Conservation (phyloP, 2,113 vertebrate genomes). For the Podarcis raffonei region DNA sequence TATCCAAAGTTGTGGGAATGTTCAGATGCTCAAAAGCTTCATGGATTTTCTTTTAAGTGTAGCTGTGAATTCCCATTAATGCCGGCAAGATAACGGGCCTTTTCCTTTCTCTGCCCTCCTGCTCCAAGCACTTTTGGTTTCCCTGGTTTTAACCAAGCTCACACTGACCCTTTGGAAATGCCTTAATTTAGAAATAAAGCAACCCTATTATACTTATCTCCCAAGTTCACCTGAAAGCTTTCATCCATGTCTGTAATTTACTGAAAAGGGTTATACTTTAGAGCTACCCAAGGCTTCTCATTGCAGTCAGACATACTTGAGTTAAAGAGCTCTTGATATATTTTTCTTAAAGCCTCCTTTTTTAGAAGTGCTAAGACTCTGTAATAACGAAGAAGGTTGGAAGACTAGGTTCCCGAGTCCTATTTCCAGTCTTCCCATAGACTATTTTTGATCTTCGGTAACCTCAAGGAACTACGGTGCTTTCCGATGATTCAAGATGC, state of each 20-base stretch:
- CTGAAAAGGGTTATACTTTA: constrained; percentile 9
- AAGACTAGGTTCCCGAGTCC: background rate
- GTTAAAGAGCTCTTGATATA: constrained; percentile 9
- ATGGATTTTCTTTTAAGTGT: background rate
- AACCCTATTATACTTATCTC: constrained; percentile 24
- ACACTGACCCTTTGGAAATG: constrained; percentile 9
- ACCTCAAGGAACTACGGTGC: background rate
- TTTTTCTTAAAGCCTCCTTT: background rate
- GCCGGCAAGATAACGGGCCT: background rate
- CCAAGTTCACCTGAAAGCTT: constrained; percentile 12
- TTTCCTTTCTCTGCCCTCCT: background rate
- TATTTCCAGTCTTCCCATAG: background rate
- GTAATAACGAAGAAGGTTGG: background rate
- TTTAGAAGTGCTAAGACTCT: constrained; percentile 10
- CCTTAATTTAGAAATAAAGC: constrained; percentile 37
- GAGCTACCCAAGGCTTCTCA: background rate
- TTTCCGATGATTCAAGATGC: background rate
- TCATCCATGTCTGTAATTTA: constrained; percentile 6
- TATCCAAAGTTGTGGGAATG: background rate
- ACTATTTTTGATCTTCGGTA: background rate
- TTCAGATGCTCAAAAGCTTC: background rate
- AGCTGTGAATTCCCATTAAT: background rate
- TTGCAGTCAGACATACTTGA: constrained; percentile 5
- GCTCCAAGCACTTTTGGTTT: background rate
- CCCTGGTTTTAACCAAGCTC: background rate